Evolutionary conservation across 2,797 vertebrate genomes (phyloP).

Genomic region (Scolopax bukidnonensis): DNA sequence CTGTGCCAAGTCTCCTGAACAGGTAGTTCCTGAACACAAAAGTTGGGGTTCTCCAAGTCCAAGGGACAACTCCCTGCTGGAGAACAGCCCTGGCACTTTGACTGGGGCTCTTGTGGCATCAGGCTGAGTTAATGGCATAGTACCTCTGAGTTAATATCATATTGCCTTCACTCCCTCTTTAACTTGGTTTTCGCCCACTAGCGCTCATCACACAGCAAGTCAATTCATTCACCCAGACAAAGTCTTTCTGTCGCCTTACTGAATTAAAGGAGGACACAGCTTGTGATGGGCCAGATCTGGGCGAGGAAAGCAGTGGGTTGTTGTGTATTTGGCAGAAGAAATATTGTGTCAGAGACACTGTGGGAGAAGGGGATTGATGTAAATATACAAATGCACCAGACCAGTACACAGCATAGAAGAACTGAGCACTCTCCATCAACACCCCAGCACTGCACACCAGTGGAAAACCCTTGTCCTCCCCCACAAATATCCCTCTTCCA

Average conservation of each 20-base stretch:
- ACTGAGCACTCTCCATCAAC: not conserved
- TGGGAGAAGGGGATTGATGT: not conserved
- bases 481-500: not conserved
- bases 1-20: not conserved
- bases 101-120: not conserved
- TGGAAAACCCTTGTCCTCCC: not conserved
- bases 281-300: not conserved
- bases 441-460: not conserved
- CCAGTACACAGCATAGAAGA: not conserved
- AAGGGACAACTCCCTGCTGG: not conserved
- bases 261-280: not conserved
- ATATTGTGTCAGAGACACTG: not conserved
- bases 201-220: not conserved
- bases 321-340: not conserved
- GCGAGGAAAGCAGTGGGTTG: not conserved
- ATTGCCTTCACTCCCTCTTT: not conserved
- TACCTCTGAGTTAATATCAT: not conserved
- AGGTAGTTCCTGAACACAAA: not conserved
- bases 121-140: not conserved
- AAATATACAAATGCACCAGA: not conserved
- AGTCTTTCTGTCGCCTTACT: not conserved
- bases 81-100: not conserved
- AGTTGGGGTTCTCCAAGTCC: not conserved
- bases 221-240: not conserved
- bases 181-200: not conserved